A percentile compares a stretch with the other conserved stretches of the same genome.
Conservation (phyloP, 2,113 vertebrate genomes). For the Tor tambroides region DNA sequence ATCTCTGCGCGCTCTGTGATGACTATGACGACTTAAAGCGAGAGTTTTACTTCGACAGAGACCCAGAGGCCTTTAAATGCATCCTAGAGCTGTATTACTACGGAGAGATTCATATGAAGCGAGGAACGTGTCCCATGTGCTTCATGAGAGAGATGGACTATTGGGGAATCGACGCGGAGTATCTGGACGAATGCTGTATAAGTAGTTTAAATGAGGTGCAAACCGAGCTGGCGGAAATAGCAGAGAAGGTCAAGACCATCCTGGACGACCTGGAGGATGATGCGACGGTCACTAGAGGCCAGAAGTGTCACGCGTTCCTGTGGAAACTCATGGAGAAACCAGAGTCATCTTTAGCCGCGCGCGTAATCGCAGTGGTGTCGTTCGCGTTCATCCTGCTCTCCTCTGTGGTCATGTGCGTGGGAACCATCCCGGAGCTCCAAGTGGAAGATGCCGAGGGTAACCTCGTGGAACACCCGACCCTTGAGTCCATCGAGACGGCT, state of each 20-base stretch:
- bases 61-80: conserved; percentile 94
- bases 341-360: conserved; percentile 88
- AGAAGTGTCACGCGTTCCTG: conserved; percentile 84
- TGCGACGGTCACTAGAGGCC: conserved; percentile 79
- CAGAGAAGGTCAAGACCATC: conserved; percentile 88
- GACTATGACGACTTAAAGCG: conserved; percentile 90
- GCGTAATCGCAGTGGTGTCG: conserved; percentile 87
- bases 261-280: conserved; percentile 87
- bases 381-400: conserved; percentile 93
- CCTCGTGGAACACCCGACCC: conserved; percentile 85
- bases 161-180: conserved; percentile 91
- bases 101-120: conserved; percentile 95
- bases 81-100: conserved; percentile 91
- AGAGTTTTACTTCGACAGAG: conserved; percentile 97
- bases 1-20: conserved; percentile 84
- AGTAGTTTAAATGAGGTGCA: conserved; percentile 87
- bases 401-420: conserved; percentile 94
- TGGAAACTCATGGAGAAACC: conserved; percentile 98
- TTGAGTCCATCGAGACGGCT: conserved; percentile 92
- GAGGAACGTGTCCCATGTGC: conserved; percentile 94
- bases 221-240: conserved; percentile 93
- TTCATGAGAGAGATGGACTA: conserved; percentile 98
- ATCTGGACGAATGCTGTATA: conserved; percentile 93
- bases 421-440: conserved; percentile 94
- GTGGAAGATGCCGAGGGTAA: conserved; percentile 84